phyloP scores from a whole-genome alignment of 1,140 invertebrate species.

The Nasonia giraulti region DNA sequence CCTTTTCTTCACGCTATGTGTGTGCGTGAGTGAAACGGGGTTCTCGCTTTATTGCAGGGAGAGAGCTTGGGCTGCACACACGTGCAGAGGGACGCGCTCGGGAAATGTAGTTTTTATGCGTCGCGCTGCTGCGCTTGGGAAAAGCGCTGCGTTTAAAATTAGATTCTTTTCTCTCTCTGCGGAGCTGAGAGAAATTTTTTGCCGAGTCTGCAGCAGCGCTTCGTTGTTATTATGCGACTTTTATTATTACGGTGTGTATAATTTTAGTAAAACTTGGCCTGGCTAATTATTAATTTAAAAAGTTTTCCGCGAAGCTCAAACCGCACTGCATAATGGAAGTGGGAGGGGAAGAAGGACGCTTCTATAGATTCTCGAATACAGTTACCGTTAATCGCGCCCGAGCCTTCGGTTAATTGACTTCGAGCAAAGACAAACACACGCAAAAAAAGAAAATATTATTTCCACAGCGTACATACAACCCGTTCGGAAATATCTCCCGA shows the following conservation, averaged over 20 bases:
- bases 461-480: background rate
- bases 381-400: background rate
- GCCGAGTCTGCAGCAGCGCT: background rate
- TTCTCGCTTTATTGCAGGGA: background rate
- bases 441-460: background rate
- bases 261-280: no score
- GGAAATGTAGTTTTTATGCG: slow-evolving; percentile 6
- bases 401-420: background rate
- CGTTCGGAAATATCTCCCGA: background rate
- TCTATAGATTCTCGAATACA: no score
- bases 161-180: slow-evolving; percentile 41
- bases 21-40: background rate
- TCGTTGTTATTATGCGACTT: background rate
- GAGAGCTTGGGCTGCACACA: background rate
- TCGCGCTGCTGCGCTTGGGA: background rate
- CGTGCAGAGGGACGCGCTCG: no score
- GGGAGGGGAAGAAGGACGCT: no score
- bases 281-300: no score
- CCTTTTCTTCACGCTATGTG: background rate
- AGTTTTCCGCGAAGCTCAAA: no score
- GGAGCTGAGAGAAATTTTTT: no score
- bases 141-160: background rate
- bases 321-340: no score
- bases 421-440: background rate
- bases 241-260: background rate